These are phyloP conservation scores for Gastrophysa polygoni DNA, from an alignment of 2,888 invertebrate genomes.

Conservation along the genomic window DNA sequence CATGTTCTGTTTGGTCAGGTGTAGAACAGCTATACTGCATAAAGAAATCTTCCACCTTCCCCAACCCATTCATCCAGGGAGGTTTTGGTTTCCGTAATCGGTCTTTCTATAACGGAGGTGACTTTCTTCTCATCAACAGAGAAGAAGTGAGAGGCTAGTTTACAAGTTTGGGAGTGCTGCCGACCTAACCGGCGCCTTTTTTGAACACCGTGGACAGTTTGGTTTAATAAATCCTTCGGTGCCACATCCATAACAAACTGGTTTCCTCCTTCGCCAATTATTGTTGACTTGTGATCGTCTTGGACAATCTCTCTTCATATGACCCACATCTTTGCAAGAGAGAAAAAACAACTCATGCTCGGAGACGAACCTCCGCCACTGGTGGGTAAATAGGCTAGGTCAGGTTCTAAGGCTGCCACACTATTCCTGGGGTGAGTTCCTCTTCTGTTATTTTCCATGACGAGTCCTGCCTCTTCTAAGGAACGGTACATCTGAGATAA, in stretches of 20 bases:
- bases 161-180: neutral
- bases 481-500: conserved; percentile 3
- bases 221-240: conserved; percentile 1
- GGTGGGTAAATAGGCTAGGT: conserved; percentile 3
- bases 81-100: neutral
- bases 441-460: too few relatives aligned
- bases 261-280: neutral
- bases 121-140: neutral
- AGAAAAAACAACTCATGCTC: neutral
- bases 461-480: conserved; percentile 4
- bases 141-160: neutral
- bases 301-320: neutral
- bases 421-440: neutral
- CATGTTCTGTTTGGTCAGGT: too few relatives aligned
- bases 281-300: neutral
- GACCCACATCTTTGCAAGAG: neutral
- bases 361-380: neutral
- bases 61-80: neutral
- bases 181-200: conserved; percentile 6
- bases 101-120: neutral
- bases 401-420: conserved; percentile 1
- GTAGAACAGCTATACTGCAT: too few relatives aligned
- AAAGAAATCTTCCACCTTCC: too few relatives aligned
- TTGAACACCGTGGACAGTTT: conserved; percentile 8
- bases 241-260: conserved; percentile 8